Evolutionary conservation across 2,797 vertebrate species (phyloP).

Genomic region (Erithacus rubecula): DNA sequence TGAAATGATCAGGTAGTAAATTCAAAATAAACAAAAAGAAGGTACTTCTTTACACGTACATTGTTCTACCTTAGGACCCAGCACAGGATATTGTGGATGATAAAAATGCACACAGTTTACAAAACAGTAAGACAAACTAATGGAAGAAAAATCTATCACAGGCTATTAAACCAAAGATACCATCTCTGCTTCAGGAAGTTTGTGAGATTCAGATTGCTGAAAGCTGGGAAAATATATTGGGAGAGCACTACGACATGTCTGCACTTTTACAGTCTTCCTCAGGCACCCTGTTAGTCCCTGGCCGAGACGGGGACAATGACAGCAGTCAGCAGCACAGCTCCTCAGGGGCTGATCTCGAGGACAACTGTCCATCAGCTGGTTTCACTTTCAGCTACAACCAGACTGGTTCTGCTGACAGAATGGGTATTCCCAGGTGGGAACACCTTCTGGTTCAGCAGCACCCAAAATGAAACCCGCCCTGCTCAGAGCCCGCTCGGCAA

Average conservation of each 20-base stretch:
- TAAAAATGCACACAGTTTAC: neutral
- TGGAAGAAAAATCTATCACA: conserved; percentile 47
- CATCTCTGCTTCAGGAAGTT: conserved; percentile 60
- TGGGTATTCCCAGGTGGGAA: neutral
- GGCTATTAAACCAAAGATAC: conserved; percentile 36
- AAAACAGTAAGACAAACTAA: conserved; percentile 38
- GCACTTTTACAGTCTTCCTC: neutral
- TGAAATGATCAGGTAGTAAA: conserved; percentile 20
- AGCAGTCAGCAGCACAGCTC: fast-evolving
- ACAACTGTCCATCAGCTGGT: fast-evolving
- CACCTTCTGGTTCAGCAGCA: neutral
- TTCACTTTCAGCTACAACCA: neutral
- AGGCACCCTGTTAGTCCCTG: neutral
- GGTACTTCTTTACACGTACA: neutral
- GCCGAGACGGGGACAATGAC: neutral
- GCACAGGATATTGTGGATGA: neutral
- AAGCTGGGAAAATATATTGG: conserved; percentile 41
- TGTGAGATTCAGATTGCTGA: conserved; percentile 45
- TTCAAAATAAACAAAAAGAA: conserved; percentile 10
- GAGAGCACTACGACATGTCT: neutral
- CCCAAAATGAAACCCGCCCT: neutral
- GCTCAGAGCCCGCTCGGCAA: fast-evolving
- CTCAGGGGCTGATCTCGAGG: fast-evolving
- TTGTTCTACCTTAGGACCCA: neutral
- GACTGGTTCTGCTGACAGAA: neutral